Evolutionary conservation across 1,140 invertebrate genomes (phyloP).

Genomic region (Maniola jurtina): DNA sequence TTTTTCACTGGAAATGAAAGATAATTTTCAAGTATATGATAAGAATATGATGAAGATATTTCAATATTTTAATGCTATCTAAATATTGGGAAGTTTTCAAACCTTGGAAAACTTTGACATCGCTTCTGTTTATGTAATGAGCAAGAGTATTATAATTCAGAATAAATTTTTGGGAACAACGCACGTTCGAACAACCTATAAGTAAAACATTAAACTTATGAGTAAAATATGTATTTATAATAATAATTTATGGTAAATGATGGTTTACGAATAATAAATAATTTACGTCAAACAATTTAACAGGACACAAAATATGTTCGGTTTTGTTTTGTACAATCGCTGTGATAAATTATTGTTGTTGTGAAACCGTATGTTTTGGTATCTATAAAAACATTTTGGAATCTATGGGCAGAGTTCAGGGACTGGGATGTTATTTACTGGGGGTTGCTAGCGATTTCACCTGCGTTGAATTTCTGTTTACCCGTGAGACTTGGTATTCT

Average conservation of each 20-base stretch:
- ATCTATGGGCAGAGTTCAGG: neutral
- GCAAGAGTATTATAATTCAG: too few species aligned
- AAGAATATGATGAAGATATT: too few species aligned
- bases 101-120: neutral
- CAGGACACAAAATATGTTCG: neutral
- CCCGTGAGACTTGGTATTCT: too few species aligned
- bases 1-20: conserved; percentile 6
- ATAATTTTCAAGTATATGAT: neutral
- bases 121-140: too few species aligned
- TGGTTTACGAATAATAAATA: neutral
- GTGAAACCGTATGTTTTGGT: neutral
- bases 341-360: conserved; percentile 7
- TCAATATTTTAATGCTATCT: neutral
- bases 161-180: too few species aligned
- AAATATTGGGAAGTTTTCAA: neutral
- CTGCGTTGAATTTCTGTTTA: too few species aligned
- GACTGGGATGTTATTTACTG: neutral
- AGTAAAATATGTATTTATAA: neutral
- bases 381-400: neutral
- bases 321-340: conserved; percentile 3
- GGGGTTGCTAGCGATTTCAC: neutral
- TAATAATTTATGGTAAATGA: neutral
- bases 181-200: too few species aligned
- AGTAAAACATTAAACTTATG: too few species aligned
- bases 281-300: conserved; percentile 1